Base-by-base conservation (phyloP, 2,797 vertebrate genomes). In the Danio aesculapii region DNA sequence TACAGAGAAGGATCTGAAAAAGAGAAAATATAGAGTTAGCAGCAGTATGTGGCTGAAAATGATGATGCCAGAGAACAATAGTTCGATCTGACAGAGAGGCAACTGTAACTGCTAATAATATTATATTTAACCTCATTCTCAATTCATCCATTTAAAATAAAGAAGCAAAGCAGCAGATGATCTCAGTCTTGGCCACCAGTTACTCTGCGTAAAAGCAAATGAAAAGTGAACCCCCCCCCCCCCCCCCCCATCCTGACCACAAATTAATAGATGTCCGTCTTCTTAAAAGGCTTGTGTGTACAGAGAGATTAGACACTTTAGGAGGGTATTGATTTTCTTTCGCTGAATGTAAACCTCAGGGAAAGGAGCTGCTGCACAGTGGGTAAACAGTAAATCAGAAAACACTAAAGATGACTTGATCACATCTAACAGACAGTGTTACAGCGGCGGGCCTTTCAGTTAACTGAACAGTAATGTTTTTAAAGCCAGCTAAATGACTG, bases 291-390 rank as follows among this genome's bases (percentile, higher is more conserved):
- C 71, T 64, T 21, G 68, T 58, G 66, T 64, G 21, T 43, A 83
- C 39, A 17, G 9, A 44, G 39, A 41, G 44, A 66, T 53, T 13
- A 72, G 57, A 78, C 43, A 52, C 64, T 58, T 59, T 39, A 76
- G 57, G 17, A 50, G 68, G 67, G 44, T 77, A 84, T 81, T 77
- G 83, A 84, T 72, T 77, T 64, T 55, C 53, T 61, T 81, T 77
- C 8, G 39, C 53, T 77, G 55, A 66, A 84, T 67, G 50, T 46
- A 71, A 64, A 57, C 52, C 75, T 52, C 6, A 44, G 58, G 59
- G 73, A 82, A 82, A 72, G 68, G 46, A 76, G 76, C 57, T 41
- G 57, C 17, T 68, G 30, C 68, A 57, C 49, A 81, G 57, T n/a
- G 19, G 9, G 68, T 52, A 47, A 62, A 67, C 13, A 41, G 17